These are phyloP conservation scores for Ladona fulva DNA, from an alignment of 1,140 invertebrate species.

Conservation along the genomic window DNA sequence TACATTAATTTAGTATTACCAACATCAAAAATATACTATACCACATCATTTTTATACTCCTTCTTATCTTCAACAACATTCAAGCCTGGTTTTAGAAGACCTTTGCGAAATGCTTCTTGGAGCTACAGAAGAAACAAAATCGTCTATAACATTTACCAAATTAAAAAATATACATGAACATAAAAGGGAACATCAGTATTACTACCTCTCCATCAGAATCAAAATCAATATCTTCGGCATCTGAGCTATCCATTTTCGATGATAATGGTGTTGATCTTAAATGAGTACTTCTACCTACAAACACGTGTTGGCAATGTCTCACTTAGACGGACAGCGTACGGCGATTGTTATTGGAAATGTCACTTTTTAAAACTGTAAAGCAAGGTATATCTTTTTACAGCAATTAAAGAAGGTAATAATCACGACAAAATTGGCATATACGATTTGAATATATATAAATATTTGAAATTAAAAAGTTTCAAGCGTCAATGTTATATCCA, in stretches of 20 bases:
- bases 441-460: too few species aligned
- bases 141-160: not conserved
- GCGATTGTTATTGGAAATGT: too few species aligned
- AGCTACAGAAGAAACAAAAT: slow-evolving; percentile 44
- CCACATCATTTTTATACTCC: slow-evolving; percentile 55
- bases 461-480: too few species aligned
- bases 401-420: too few species aligned
- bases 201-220: not conserved
- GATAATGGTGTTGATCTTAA: not conserved
- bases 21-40: slow-evolving; percentile 25
- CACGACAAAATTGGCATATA: too few species aligned
- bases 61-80: slow-evolving; percentile 57
- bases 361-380: too few species aligned
- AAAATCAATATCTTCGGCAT: not conserved
- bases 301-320: too few species aligned
- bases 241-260: not conserved
- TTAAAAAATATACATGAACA: not conserved
- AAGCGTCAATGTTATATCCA: too few species aligned
- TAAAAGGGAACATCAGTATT: not conserved
- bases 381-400: too few species aligned
- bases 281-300: too few species aligned
- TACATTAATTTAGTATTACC: too few species aligned
- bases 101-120: slow-evolving; percentile 72
- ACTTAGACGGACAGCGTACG: too few species aligned
- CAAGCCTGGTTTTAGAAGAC: slow-evolving; percentile 71